Evolutionary conservation across 2,888 invertebrate genomes (phyloP).

Genomic region (Drosophila subsilvestris): DNA sequence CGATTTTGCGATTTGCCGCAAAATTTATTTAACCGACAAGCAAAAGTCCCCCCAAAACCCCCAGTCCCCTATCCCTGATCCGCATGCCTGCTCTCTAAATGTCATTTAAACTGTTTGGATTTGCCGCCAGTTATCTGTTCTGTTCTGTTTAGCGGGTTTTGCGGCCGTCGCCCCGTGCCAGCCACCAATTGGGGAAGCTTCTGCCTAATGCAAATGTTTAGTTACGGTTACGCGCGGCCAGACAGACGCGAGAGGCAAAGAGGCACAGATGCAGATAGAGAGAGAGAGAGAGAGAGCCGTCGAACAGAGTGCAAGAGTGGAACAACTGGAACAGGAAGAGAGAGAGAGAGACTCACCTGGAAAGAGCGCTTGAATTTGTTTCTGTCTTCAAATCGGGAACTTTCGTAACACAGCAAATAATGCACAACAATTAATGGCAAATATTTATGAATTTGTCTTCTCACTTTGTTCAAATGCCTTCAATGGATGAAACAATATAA

Average conservation of each 20-base stretch:
- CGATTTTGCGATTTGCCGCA: slow-evolving; percentile 60
- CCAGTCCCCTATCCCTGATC: not conserved
- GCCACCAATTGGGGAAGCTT: slow-evolving; percentile 10
- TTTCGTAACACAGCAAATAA: too few relatives aligned
- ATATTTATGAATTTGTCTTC: too few relatives aligned
- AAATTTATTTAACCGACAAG: slow-evolving; percentile 52
- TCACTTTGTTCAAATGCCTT: too few relatives aligned
- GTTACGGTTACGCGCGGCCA: slow-evolving; percentile 43
- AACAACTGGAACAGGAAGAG: too few relatives aligned
- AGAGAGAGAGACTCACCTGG: not conserved
- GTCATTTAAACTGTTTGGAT: slow-evolving; percentile 76
- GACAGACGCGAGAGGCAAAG: not conserved
- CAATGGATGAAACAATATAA: too few relatives aligned
- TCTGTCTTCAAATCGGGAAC: too few relatives aligned
- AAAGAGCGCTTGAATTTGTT: too few relatives aligned
- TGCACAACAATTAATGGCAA: too few relatives aligned
- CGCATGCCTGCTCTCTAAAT: slow-evolving; percentile 36
- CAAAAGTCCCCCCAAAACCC: not conserved
- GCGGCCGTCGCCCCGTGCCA: slow-evolving; percentile 35
- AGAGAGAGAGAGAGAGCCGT: not conserved
- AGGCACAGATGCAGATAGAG: not conserved
- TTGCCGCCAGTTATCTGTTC: slow-evolving; percentile 40
- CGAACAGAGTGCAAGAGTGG: not conserved
- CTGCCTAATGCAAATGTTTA: slow-evolving; percentile 69
- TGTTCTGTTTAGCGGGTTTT: slow-evolving; percentile 64